Evolutionary conservation across 2,888 invertebrate genomes (phyloP).

Genomic region (Alsophila aescularia): DNA sequence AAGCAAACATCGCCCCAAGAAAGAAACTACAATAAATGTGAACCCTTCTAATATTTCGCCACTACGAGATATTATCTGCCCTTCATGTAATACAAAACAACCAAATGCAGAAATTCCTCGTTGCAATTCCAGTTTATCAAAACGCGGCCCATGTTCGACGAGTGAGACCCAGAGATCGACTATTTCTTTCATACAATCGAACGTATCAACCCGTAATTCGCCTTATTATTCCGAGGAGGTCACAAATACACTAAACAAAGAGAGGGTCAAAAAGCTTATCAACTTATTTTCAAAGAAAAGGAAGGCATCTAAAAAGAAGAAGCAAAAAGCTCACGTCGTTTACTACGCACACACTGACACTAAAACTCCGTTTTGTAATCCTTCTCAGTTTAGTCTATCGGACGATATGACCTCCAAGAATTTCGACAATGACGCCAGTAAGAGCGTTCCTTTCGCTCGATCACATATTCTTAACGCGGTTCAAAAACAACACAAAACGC

Average conservation of each 20-base stretch:
- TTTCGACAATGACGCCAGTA: constrained; percentile 5
- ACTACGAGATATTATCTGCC: constrained; percentile 7
- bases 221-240: background rate
- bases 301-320: constrained; percentile 24
- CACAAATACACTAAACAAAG: constrained; percentile 16
- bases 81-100: background rate
- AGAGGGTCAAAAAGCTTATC: constrained; percentile 15
- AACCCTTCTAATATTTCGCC: constrained; percentile 2
- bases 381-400: background rate
- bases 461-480: constrained; percentile 54
- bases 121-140: background rate
- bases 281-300: constrained; percentile 26
- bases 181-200: constrained; percentile 6
- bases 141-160: background rate
- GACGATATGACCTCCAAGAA: constrained; percentile 17
- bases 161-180: background rate
- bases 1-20: background rate
- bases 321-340: constrained; percentile 25
- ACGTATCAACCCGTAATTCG: background rate
- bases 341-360: constrained; percentile 28
- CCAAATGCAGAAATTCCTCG: background rate
- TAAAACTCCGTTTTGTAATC: constrained; percentile 24
- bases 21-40: background rate
- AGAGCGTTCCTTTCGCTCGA: constrained; percentile 2
- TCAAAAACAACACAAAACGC: constrained; percentile 59